A percentile compares a stretch with the other conserved stretches of the same genome.
Evolutionary conservation across 2,113 vertebrate genomes (phyloP).

Genomic region (Hiodon tergisus): DNA sequence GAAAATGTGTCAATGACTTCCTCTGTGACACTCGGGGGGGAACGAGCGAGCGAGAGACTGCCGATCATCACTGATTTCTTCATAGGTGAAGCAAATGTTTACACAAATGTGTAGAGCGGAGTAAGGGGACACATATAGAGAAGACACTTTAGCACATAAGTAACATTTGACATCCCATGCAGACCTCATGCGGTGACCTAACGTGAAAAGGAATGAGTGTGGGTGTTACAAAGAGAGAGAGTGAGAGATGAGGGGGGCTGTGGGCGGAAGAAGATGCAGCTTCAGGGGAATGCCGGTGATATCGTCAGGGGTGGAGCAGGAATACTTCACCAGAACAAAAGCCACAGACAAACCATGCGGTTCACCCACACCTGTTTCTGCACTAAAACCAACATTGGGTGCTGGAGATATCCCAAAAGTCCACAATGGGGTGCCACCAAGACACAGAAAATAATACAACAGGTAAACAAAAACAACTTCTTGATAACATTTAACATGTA

Average conservation of each 20-base stretch:
- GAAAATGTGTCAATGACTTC: not conserved
- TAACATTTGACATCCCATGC: not conserved
- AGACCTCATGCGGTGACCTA: conserved; percentile 41
- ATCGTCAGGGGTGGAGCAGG: not conserved
- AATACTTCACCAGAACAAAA: conserved; percentile 37
- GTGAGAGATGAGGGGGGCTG: not conserved
- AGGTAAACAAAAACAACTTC: conserved; percentile 43
- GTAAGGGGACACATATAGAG: not conserved
- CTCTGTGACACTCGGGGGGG: not conserved
- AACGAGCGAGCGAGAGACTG: not conserved
- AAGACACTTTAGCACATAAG: not conserved
- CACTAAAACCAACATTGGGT: conserved; percentile 39
- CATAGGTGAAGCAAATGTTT: not conserved
- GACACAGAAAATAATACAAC: conserved; percentile 50
- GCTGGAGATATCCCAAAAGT: conserved; percentile 45
- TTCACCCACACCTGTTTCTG: conserved; percentile 55
- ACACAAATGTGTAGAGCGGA: not conserved
- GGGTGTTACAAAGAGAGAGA: conserved; percentile 6
- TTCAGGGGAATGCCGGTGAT: conserved; percentile 17
- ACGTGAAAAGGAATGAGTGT: conserved; percentile 18
- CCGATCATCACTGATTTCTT: not conserved
- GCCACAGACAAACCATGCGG: conserved; percentile 41
- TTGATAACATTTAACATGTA: conserved; percentile 18
- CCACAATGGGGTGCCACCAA: conserved; percentile 46
- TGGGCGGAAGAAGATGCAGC: not conserved